These are phyloP conservation scores for Cataglyphis albicans DNA, from an alignment of 2,888 invertebrate genomes.

Conservation along the genomic window DNA sequence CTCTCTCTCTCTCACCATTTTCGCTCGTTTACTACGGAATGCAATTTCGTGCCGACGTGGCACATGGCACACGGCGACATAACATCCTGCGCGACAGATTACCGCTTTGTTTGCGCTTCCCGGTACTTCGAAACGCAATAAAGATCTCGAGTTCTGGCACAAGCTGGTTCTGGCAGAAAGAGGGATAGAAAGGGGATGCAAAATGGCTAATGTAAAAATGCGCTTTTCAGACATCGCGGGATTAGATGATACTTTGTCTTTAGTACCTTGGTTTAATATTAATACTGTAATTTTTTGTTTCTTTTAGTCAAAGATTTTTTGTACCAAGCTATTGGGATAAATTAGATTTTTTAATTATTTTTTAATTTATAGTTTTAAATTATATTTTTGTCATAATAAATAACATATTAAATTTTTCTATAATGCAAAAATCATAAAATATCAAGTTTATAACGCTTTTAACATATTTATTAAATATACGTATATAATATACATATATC, in stretches of 20 bases:
- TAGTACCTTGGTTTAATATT: background rate
- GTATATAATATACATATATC: background rate
- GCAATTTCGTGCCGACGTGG: constrained; percentile 74
- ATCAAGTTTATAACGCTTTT: background rate
- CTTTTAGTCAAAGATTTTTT: background rate
- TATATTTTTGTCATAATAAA: background rate
- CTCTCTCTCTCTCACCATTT: constrained; percentile 61
- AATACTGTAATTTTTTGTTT: background rate
- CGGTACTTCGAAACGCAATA: constrained; percentile 77
- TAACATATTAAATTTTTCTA: background rate
- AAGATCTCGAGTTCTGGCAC: constrained; percentile 67
- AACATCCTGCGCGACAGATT: constrained; percentile 75
- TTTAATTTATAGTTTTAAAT: background rate
- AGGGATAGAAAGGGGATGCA: background rate
- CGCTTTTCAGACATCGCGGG: background rate
- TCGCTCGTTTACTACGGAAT: constrained; percentile 78
- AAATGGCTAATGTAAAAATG: constrained; percentile 19
- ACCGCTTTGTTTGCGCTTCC: constrained; percentile 75
- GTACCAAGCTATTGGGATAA: background rate
- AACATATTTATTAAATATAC: background rate
- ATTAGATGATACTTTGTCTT: background rate
- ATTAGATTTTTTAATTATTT: too few relatives aligned
- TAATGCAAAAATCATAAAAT: background rate
- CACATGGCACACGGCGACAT: constrained; percentile 49
- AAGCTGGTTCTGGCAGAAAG: constrained; percentile 28